Base-by-base conservation (phyloP, 2,113 vertebrate species). In the Kryptolebias marmoratus region DNA sequence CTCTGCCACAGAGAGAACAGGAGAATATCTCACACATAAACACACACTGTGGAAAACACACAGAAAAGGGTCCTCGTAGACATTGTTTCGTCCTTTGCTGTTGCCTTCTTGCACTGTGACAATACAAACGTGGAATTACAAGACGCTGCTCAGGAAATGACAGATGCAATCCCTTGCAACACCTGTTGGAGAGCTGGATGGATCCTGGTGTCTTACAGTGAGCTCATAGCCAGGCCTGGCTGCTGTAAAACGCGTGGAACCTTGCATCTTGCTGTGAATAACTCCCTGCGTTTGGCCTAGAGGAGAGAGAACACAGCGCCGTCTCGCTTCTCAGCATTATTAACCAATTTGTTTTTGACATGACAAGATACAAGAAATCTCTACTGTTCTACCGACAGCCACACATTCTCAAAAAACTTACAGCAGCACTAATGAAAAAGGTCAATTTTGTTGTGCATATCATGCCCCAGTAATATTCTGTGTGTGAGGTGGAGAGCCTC, bases 181-280 rank as follows among this genome's bases (percentile, higher is more conserved):
- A 80, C 48, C 57, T 64, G 13, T 68, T 44, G 39, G 58, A 84
- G 75, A 81, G 18, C 60, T 66, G 61, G 68, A 63, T 61, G 77
- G 60, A 31, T 59, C 54, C 72, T 49, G 64, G 67, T 53, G 72
- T 53, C 66, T 62, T 67, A 49, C 31, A 68, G 66, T 28, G 71
- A 73, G 70, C 77, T 71, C 27, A 59, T 74, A 91, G 87, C 77
- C 86, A 67, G 83, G 83, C 87, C 87, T 87, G 79, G 81, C 67
- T 53, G 53, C 50, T 73, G 82, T 62, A 67, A 53, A 61, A 78
- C 74, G 73, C 63, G n/a, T 4, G 53, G 45, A 64, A 52, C 53
- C 73, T 52, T 15, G 70, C 61, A 61, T 62, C 68, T 36, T 66
- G 77, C 13, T 5, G 62, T 49, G 64, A 72, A 71, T 73, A 61